Conservation (phyloP, 2,797 vertebrate species). For the Gastrophryne carolinensis region DNA sequence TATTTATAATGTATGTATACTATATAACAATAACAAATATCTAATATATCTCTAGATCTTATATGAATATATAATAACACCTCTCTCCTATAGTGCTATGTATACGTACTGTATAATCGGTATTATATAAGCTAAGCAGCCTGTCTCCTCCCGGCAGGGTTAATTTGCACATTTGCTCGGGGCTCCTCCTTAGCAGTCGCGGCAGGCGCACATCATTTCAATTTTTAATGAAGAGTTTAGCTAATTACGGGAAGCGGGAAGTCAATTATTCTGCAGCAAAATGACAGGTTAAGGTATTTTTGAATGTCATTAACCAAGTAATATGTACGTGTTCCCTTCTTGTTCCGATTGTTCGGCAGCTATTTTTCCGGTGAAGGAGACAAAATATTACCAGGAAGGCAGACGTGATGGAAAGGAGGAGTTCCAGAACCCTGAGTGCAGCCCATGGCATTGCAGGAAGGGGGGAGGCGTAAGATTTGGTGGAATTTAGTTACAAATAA, state of each 20-base stretch:
- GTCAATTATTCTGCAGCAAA: slow-evolving; percentile 23
- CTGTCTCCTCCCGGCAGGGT: too few relatives aligned
- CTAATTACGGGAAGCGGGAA: slow-evolving; percentile 30
- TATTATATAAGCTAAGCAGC: too few relatives aligned
- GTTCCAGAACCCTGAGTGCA: too few relatives aligned
- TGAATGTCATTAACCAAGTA: slow-evolving; percentile 40
- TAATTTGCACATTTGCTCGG: not conserved
- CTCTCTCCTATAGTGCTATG: too few relatives aligned
- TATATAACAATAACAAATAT: too few relatives aligned
- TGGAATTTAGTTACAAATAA: not conserved
- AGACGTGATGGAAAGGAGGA: too few relatives aligned
- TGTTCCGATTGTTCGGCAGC: not conserved
- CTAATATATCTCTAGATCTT: too few relatives aligned
- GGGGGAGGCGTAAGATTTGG: not conserved
- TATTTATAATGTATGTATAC: too few relatives aligned
- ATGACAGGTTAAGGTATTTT: slow-evolving; percentile 37
- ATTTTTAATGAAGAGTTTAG: slow-evolving; percentile 33
- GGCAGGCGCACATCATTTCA: not conserved
- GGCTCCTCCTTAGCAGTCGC: not conserved
- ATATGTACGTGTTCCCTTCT: not conserved
- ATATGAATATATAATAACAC: too few relatives aligned
- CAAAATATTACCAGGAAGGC: not conserved
- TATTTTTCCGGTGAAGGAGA: not conserved
- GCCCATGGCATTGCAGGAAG: too few relatives aligned
- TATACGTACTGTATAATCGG: too few relatives aligned